phyloP scores from a whole-genome alignment of 37 sponge, comb jelly and placozoan genomes.

The Ephydatia muelleri region DNA sequence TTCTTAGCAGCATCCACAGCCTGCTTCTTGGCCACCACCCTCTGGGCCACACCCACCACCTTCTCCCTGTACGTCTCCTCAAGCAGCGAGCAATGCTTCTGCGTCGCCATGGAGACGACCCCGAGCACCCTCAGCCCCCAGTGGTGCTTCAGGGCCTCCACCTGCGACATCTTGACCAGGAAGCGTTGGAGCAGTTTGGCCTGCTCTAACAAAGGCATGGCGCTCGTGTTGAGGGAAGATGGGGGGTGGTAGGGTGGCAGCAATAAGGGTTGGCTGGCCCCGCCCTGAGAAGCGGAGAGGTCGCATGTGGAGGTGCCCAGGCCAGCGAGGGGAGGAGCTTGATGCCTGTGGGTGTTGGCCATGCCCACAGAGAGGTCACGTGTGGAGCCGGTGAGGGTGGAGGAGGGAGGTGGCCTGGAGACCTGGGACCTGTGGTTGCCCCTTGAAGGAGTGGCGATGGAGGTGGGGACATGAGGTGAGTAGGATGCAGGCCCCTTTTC shows the following conservation, averaged over 20 bases:
- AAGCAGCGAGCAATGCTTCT: slow-evolving; percentile 8
- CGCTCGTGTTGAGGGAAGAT: too few relatives aligned
- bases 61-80: slow-evolving; percentile 41
- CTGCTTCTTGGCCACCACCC: slow-evolving; percentile 23
- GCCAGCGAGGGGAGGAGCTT: too few relatives aligned
- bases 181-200: slow-evolving; percentile 22
- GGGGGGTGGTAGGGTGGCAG: background rate
- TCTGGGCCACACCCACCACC: slow-evolving; percentile 39
- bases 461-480: background rate
- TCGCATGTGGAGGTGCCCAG: too few relatives aligned
- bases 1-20: background rate
- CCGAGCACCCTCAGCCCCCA: slow-evolving; percentile 44
- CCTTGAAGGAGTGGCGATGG: background rate
- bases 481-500: background rate
- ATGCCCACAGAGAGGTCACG: too few relatives aligned
- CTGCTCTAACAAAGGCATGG: slow-evolving; percentile 14
- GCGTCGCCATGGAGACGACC: background rate
- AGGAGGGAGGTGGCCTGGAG: background rate
- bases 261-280: background rate
- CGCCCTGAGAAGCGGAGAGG: background rate
- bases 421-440: background rate
- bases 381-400: background rate
- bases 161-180: slow-evolving; percentile 25
- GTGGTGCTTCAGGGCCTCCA: slow-evolving; percentile 44
- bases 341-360: background rate